These are phyloP conservation scores for Sycophila sp. DNA, from an alignment of 1,140 invertebrate species.

Conservation along the genomic window DNA sequence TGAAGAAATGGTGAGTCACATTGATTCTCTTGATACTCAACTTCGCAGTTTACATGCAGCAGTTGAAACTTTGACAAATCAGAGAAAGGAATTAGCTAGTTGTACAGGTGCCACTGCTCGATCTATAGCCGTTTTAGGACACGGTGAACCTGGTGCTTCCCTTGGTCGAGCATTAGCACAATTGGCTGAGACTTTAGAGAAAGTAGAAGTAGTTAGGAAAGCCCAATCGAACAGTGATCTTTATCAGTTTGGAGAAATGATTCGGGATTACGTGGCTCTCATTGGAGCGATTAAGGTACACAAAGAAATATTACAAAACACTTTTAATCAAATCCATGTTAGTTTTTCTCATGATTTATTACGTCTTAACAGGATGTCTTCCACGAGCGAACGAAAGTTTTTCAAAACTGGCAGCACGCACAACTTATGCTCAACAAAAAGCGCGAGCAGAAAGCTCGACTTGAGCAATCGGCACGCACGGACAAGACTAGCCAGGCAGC, in stretches of 20 bases:
- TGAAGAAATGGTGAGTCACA: slow-evolving; percentile 92
- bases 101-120: slow-evolving; percentile 86
- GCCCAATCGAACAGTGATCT: slow-evolving; percentile 97
- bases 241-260: slow-evolving; percentile 89
- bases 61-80: slow-evolving; percentile 87
- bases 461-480: slow-evolving; percentile 86
- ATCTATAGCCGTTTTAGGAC: slow-evolving; percentile 90
- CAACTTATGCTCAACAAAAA: slow-evolving; percentile 95
- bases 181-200: slow-evolving; percentile 85
- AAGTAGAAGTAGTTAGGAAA: slow-evolving; percentile 85
- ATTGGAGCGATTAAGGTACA: slow-evolving; percentile 89
- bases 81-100: slow-evolving; percentile 86
- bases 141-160: slow-evolving; percentile 94
- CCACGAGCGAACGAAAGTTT: slow-evolving; percentile 96
- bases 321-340: background rate
- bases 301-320: background rate
- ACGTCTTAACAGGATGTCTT: no score
- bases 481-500: slow-evolving; percentile 91
- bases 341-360: slow-evolving; percentile 40
- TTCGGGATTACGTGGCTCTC: slow-evolving; percentile 95
- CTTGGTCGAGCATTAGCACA: slow-evolving; percentile 92
- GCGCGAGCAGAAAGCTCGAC: slow-evolving; percentile 91
- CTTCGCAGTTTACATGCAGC: slow-evolving; percentile 88
- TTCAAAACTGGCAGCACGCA: slow-evolving; percentile 97
- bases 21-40: slow-evolving; percentile 92